phyloP scores from a whole-genome alignment of 2,797 vertebrate species.

The Poecilia wingei region DNA sequence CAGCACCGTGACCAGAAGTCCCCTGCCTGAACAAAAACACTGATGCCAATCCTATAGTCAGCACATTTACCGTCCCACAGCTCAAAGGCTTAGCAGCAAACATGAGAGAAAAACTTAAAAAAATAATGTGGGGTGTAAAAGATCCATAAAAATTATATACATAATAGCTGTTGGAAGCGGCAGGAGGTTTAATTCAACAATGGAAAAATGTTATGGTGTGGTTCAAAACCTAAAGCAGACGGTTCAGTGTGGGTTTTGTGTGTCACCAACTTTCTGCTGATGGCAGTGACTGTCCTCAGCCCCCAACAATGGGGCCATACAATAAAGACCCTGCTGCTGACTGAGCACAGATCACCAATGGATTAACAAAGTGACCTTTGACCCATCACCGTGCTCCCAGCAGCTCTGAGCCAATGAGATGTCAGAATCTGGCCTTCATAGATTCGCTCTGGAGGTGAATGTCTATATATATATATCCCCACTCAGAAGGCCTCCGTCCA shows the following conservation, averaged over 20 bases:
- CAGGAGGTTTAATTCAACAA: background rate
- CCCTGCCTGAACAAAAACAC: conserved; percentile 56
- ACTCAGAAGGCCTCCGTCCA: conserved; percentile 51
- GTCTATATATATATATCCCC: conserved; percentile 84
- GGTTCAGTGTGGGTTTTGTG: conserved; percentile 13
- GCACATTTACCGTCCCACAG: conserved; percentile 82
- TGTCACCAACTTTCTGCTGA: conserved; percentile 78
- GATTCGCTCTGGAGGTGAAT: conserved; percentile 62
- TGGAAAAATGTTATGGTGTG: background rate
- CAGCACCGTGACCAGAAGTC: conserved; percentile 16
- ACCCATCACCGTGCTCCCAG: conserved; percentile 52
- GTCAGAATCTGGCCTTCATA: conserved; percentile 41
- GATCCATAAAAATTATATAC: conserved; percentile 22
- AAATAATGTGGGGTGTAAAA: conserved; percentile 9
- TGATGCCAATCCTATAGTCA: conserved; percentile 77
- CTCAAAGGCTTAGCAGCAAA: conserved; percentile 75
- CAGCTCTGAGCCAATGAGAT: conserved; percentile 73
- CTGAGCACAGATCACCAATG: conserved; percentile 80
- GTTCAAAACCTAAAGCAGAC: background rate
- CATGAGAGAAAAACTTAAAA: conserved; percentile 35
- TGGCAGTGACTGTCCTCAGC: conserved; percentile 70
- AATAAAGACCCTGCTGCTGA: conserved; percentile 87
- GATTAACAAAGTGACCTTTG: conserved; percentile 72
- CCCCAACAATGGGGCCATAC: conserved; percentile 68
- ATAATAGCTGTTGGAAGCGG: conserved; percentile 11